Base-by-base conservation (phyloP, 2,113 vertebrate genomes). In the Pelecanus crispus region DNA sequence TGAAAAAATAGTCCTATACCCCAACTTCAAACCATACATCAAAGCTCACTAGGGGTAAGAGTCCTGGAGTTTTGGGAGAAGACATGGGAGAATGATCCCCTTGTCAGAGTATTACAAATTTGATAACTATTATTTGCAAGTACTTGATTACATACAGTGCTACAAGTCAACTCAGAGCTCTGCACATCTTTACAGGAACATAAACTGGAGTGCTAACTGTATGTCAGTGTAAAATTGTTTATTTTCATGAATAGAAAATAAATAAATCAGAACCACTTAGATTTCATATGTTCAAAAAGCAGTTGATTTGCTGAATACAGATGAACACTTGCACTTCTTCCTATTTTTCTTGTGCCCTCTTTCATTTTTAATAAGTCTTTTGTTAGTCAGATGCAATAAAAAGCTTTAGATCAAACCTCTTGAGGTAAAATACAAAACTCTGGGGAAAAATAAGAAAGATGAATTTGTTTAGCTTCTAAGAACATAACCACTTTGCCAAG, bases 391-490 rank as follows among this genome's bases (percentile, higher is more conserved):
- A 88, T 80, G 42, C 0, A 2, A 79, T 50, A 84, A 86, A 73
- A 91, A 66, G 14, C 36, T 94, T 91, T 65, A 74, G 40, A 89
- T 78, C 65, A 93, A 87, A 75, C 40, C 82, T 81, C 89, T 86
- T 71, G 72, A 95, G 68, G 77, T 94, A 91, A 94, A 89, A 93
- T 77, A 50, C 47, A 56, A 79, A 93, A 86, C 70, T 94, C 56
- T 12, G 22, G 32, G 70, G 71, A 65, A 95, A 94, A 95, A 86
- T 62, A 95, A 72, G 81, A 88, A 95, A 81, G 80, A 88, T 53
- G 26, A 77, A 96, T 96, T 93, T 95, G 81, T 93, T 97, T 90
- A 78, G 72, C 61, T 94, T 94, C 79, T 94, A 74, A 92, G 95
- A 94, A 45, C 68, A 81, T 42, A 68, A 73, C 62, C 47, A 58